A percentile compares a stretch with the other conserved stretches of the same genome.
Conservation (phyloP, 2,888 invertebrate species). For the Acleris cristana region DNA sequence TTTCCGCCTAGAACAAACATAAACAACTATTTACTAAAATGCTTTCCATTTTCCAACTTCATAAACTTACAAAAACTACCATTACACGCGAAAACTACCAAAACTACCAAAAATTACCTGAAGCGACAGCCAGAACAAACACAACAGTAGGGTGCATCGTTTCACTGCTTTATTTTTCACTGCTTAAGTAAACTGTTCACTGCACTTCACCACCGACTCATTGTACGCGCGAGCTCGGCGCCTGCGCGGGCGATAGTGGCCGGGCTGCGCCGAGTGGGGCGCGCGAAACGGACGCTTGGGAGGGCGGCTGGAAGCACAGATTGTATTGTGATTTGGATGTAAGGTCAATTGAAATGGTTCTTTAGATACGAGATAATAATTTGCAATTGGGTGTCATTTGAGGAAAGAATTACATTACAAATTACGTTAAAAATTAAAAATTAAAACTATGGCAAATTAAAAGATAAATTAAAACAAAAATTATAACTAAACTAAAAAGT, state of each 20-base stretch:
- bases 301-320: slow-evolving; percentile 46
- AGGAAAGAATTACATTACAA: too few relatives aligned
- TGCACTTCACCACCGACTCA: slow-evolving; percentile 79
- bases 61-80: background rate
- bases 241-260: slow-evolving; percentile 66
- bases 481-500: too few relatives aligned
- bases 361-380: background rate
- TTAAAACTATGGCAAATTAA: too few relatives aligned
- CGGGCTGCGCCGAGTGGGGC: slow-evolving; percentile 56
- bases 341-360: background rate
- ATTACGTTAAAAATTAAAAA: too few relatives aligned
- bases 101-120: slow-evolving; percentile 28
- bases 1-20: too few relatives aligned
- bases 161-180: background rate
- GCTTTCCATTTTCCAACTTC: too few relatives aligned
- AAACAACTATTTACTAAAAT: too few relatives aligned
- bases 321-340: background rate
- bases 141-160: slow-evolving; percentile 33
- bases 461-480: too few relatives aligned
- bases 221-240: slow-evolving; percentile 78
- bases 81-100: background rate
- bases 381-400: too few relatives aligned
- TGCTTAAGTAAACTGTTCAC: slow-evolving; percentile 52
- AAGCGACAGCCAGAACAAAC: slow-evolving; percentile 34
- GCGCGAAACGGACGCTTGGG: slow-evolving; percentile 49